Percentiles rank a stretch among this genome's conserved stretches.
Conservation (phyloP, 1,140 invertebrate genomes). For the Ips typographus region DNA sequence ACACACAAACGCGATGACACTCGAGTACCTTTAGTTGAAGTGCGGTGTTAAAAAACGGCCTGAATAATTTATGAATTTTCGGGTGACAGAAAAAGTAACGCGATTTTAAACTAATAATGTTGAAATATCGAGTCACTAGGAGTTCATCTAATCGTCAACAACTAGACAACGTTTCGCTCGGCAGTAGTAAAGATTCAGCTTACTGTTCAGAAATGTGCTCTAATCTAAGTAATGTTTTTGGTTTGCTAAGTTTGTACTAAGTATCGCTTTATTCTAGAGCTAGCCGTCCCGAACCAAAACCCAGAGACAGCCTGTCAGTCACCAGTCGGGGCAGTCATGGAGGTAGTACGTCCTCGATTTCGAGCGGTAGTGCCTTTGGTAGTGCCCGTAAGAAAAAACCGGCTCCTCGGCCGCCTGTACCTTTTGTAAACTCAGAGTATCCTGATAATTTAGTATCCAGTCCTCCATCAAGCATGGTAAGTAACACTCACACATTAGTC, state of each 20-base stretch:
- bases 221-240: background rate
- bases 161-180: constrained; percentile 32
- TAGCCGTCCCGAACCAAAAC: constrained; percentile 54
- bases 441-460: constrained; percentile 47
- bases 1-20: no score
- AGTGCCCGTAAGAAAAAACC: constrained; percentile 67
- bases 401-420: constrained; percentile 67
- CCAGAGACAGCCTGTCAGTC: constrained; percentile 32
- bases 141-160: constrained; percentile 34
- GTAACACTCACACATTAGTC: constrained; percentile 29
- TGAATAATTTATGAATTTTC: no score
- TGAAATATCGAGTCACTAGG: constrained; percentile 48
- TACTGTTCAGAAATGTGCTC: constrained; percentile 12
- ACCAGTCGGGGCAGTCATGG: constrained; percentile 34
- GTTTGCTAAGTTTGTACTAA: background rate
- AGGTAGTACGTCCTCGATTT: constrained; percentile 48
- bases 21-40: background rate
- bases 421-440: constrained; percentile 30
- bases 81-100: no score
- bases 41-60: no score
- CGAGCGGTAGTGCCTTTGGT: constrained; percentile 36
- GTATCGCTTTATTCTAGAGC: constrained; percentile 8
- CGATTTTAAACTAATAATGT: constrained; percentile 31
- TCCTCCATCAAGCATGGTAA: constrained; percentile 51
- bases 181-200: constrained; percentile 24